Evolutionary conservation across 2,113 vertebrate species (phyloP).

Genomic region (Corythaixoides concolor): DNA sequence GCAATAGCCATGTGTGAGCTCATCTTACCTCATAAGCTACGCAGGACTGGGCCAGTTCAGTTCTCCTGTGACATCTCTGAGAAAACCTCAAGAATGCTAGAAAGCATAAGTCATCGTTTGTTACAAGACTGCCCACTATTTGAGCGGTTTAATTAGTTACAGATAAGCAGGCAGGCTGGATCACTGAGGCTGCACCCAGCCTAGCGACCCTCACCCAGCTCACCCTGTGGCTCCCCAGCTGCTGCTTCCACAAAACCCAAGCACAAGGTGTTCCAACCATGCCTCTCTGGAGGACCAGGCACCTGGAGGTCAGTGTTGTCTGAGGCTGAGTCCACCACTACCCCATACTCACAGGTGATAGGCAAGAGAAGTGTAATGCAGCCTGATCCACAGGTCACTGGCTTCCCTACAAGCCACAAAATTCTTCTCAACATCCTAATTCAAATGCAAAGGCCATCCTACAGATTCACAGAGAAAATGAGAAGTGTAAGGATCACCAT

Average conservation of each 20-base stretch:
- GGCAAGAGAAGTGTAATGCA: neutral
- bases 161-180: neutral
- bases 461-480: neutral
- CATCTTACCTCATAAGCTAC: neutral
- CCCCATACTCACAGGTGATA: accelerated
- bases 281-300: neutral
- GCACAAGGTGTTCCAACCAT: neutral
- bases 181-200: neutral
- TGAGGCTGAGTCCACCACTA: neutral
- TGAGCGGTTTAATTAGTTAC: neutral
- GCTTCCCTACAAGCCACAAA: neutral
- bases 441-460: neutral
- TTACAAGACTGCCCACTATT: neutral
- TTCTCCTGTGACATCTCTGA: neutral
- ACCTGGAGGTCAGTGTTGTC: neutral
- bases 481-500: neutral
- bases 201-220: neutral
- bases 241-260: neutral
- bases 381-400: neutral
- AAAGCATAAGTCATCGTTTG: neutral
- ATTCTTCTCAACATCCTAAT: neutral
- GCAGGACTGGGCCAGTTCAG: neutral
- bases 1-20: neutral
- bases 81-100: neutral
- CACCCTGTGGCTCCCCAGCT: neutral